Evolutionary conservation across 2,888 invertebrate genomes (phyloP), one percentile per base, ranked within the genome.

Genomic region (Pyrgus malvae): DNA sequence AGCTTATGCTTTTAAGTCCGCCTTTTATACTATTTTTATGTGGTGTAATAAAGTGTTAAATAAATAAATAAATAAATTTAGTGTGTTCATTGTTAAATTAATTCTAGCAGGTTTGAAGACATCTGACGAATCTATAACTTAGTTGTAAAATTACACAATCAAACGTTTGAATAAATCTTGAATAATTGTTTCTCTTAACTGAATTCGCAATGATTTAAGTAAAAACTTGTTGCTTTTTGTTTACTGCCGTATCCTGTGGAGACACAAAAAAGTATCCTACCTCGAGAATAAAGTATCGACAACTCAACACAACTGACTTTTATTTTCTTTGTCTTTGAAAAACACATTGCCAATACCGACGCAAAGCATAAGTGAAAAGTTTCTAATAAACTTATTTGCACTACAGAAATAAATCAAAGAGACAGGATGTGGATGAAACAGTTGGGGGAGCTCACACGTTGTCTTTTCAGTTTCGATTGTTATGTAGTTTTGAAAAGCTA

Each of bases 401-500:
- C 48, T 33, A 33, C 33, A 21, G 14, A 33, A 33, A 45, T 33
- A 33, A 45, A 45, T 45, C 21, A 45, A 21, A 8, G n/a, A 4
- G 9, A 9, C 45, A 33, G 29, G 19, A 12, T 11, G 44, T 19
- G 33, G 31, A 33, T 12, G 45, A 19, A 19, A 45, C 45, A 31
- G 31, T 21, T 21, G 31, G 45, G 9, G 11, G 11, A 21, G 33
- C 17, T 29, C n/a, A 31, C 44, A 42, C 65, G 65, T 42, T 41
- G 61, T 66, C 61, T 62, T 61, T 58, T 48, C 38, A 16, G 48
- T 57, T 29, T 29, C 29, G 1, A n/a, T 3, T 29, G 29, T n/a
- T n/a, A n/a, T n/a, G n/a, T n/a, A n/a, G n/a, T n/a, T n/a, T n/a
- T n/a, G n/a, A n/a, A n/a, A n/a, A n/a, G n/a, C n/a, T n/a, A n/a